Conservation (phyloP, 2,797 vertebrate genomes). For the Cottoperca gobio region DNA sequence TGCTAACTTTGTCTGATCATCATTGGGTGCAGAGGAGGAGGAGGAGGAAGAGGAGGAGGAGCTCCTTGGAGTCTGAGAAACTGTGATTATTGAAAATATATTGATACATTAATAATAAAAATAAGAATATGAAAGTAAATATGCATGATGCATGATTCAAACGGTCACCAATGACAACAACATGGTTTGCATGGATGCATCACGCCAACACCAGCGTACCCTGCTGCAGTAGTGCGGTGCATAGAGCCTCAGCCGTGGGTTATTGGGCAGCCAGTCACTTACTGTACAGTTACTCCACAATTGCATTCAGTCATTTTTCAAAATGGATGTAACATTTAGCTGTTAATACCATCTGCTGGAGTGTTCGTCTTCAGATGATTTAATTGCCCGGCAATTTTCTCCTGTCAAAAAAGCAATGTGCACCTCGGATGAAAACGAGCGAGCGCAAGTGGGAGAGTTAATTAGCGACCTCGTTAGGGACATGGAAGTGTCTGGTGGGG, state of each 20-base stretch:
- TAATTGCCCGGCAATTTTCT: constrained; percentile 89
- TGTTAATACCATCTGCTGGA: constrained; percentile 85
- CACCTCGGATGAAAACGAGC: constrained; percentile 83
- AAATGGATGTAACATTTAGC: constrained; percentile 86
- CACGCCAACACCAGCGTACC: not conserved
- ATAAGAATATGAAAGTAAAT: not conserved
- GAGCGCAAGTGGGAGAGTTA: constrained; percentile 86
- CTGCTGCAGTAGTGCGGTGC: not conserved
- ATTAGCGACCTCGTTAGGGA: constrained; percentile 89
- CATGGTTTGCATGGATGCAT: no score
- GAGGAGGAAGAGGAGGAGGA: no score
- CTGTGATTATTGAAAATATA: not conserved
- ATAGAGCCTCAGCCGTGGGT: constrained; percentile 52
- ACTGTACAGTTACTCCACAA: constrained; percentile 65
- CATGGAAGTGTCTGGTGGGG: constrained; percentile 84
- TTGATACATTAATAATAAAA: not conserved
- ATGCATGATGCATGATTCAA: no score
- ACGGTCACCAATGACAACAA: no score
- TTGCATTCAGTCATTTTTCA: constrained; percentile 52
- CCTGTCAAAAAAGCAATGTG: constrained; percentile 87
- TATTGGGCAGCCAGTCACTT: constrained; percentile 59
- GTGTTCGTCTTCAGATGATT: constrained; percentile 87
- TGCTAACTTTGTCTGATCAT: no score
- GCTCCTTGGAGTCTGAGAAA: not conserved
- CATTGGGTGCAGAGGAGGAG: no score